A percentile compares a stretch with the other conserved stretches of the same genome.
phyloP scores from a whole-genome alignment of 2,113 vertebrate species.

The Nansenia antarctica region DNA sequence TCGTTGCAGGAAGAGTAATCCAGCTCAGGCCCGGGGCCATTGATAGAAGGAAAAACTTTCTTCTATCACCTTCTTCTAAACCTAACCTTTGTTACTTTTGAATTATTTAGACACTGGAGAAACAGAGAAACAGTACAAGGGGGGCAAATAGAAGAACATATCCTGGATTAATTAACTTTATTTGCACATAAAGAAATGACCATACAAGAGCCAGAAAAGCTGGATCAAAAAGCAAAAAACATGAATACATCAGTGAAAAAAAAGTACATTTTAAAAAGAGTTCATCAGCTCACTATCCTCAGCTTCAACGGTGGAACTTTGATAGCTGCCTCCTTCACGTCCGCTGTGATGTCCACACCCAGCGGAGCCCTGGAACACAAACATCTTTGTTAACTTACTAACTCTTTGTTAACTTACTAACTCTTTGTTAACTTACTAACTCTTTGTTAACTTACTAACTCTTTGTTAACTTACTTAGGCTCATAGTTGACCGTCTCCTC shows the following conservation, averaged over 20 bases:
- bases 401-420: neutral
- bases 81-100: no score
- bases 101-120: no score
- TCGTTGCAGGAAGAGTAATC: no score
- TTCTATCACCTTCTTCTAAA: no score
- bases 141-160: no score
- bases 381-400: neutral
- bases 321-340: conserved; percentile 85
- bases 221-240: no score
- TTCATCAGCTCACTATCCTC: conserved; percentile 61
- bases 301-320: conserved; percentile 78
- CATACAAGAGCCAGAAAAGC: no score
- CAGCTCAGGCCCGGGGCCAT: no score
- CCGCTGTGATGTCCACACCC: conserved; percentile 85
- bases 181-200: no score
- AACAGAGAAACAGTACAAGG: no score
- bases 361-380: conserved; percentile 79
- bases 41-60: no score
- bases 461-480: conserved; percentile 72
- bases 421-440: conserved; percentile 18
- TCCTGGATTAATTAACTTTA: no score
- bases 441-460: neutral
- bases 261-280: neutral
- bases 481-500: conserved; percentile 79
- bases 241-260: neutral